Evolutionary conservation across 2,888 invertebrate species (phyloP).

Genomic region (Exocentrus adspersus): DNA sequence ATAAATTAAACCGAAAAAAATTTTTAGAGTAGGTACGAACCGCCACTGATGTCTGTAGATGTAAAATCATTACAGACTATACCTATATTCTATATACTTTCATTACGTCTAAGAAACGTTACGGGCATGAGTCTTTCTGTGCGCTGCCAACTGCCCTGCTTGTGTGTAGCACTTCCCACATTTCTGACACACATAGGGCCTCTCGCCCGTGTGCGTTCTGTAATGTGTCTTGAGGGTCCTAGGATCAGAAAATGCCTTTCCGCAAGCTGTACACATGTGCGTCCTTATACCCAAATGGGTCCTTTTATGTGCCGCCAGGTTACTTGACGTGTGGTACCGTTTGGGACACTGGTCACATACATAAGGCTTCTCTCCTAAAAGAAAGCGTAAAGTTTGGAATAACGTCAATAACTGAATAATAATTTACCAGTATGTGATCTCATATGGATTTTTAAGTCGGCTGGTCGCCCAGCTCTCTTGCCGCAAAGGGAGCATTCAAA

Average conservation of each 20-base stretch:
- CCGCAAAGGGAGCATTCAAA: constrained; percentile 59
- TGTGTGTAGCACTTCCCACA: constrained; percentile 58
- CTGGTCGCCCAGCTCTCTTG: constrained; percentile 55
- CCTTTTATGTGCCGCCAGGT: constrained; percentile 58
- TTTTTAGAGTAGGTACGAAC: no score
- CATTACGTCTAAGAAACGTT: no score
- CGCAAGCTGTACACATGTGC: constrained; percentile 57
- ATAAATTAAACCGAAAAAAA: no score
- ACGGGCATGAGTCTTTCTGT: constrained; percentile 54
- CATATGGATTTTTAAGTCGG: constrained; percentile 59
- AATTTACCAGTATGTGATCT: constrained; percentile 59
- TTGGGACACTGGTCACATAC: constrained; percentile 58
- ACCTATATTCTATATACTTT: no score
- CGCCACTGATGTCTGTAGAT: no score
- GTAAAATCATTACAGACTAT: no score
- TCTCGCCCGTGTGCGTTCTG: constrained; percentile 60
- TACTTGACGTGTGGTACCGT: constrained; percentile 59
- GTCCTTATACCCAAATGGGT: constrained; percentile 57
- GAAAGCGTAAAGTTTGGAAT: neutral
- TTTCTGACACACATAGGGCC: constrained; percentile 56
- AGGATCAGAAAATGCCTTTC: constrained; percentile 57
- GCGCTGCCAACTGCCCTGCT: constrained; percentile 58
- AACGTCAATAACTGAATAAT: neutral
- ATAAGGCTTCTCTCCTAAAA: constrained; percentile 58
- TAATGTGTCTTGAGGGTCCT: constrained; percentile 58